Evolutionary conservation across 23 tunicate species (phyloP), one percentile per base, ranked within the genome.

Genomic region (Styela clava): DNA sequence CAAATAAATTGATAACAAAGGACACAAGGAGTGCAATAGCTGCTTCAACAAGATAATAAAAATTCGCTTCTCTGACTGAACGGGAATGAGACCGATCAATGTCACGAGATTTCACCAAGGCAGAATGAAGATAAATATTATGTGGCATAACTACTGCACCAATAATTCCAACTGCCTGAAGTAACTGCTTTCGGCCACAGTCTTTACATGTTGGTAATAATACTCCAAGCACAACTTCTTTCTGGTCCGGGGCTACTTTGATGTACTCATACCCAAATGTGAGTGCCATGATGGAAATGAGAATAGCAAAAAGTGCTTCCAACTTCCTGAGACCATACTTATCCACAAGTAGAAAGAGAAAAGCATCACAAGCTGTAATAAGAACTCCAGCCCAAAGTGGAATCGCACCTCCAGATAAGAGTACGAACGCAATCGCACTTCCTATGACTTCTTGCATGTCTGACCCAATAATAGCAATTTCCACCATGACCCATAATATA

Each of bases 391-490:
- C 81, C 52, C 52, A 76, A 36, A 76, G 81, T 20, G 81, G 81
- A 16, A 76, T 76, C 7, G 62, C 62, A 44, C 81, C 81, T 22
- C 81, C 81, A 0, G 81, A 76, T 27, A 76, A 24, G 82, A 94
- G 67, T 0, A 81, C 92, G 76, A 94, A 94, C 27, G 98, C 98
- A 62, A 86, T 94, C 1, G 98, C 98, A 24, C 95, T 77, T 3
- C 98, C 98, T 62, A 94, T 94, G 16, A 94, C 98, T 78, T 94
- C 98, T 94, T 94, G 98, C 98, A 94, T 94, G 37, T 94, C 98
- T 2, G 89, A 84, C 1, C 98, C 98, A 63, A 94, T 79, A 79
- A 94, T 94, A 2, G 98, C 98, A 32, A 94, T 78, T 69, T 94
- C 98, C 62, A 94, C 89, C 94, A 85, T 88, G n/a, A 94, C 68